Evolutionary conservation across 2,113 vertebrate species (phyloP), one percentile per base, ranked within the genome.

Genomic region (Polypterus senegalus): DNA sequence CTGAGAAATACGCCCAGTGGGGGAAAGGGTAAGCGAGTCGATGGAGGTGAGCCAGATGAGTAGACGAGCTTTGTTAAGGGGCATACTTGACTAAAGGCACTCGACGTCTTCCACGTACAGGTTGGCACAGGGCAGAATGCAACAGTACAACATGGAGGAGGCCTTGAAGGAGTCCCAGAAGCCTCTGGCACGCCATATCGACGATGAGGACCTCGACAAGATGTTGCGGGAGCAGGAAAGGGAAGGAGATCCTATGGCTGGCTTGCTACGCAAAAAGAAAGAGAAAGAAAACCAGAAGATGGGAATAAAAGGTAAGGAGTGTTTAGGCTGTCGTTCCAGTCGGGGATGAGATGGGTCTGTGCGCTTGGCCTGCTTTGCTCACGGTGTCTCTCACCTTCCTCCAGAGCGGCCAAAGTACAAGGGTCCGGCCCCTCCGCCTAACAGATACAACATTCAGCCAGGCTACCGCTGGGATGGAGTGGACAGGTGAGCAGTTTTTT

Each of bases 391-490:
- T 27, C 27, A 59, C 11, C 47, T 2, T 9, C 72, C 71, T 59
- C 11, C 60, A 97, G 96, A 79, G 55, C 92, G 81, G 53, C 93
- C 93, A 10, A 74, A 71, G n/a, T 97, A 98, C 66, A 91, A 64
- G 8, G 96, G 96, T 27, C 90, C 92, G 46, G 65, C 83, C 0
- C 96, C 96, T 10, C 96, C 94, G 0, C 90, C 87, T 61, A 98
- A 98, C 76, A 86, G 94, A 7, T 98, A 94, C 52, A 93, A 93
- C 65, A 79, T 98, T 52, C 86, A 76, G 79, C 96, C 96, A 0
- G 96, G 96, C 2, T 88, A 95, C 69, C 94, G 93, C 66, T 98
- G 96, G 96, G 96, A 98, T 7, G 96, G 96, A 2, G 88, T 93
- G 57, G 88, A 98, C 81, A 92, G 96, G 96, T 97, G 77, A 27